These are phyloP conservation scores for Drosophila pectinifera DNA, from an alignment of 1,140 invertebrate species.

Conservation along the genomic window DNA sequence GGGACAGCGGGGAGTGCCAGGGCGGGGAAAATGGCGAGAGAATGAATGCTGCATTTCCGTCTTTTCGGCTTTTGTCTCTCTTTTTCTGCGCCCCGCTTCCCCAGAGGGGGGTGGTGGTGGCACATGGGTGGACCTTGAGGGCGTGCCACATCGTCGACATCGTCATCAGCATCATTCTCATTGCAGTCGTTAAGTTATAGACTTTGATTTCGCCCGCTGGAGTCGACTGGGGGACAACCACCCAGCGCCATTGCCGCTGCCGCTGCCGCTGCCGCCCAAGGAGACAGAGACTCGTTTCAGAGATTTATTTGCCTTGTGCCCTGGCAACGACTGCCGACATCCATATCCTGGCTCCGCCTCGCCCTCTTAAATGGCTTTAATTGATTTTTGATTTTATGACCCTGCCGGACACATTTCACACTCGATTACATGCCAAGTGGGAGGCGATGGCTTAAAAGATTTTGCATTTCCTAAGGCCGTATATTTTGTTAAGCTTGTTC, in stretches of 20 bases:
- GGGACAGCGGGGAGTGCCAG: neutral
- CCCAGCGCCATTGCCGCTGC: neutral
- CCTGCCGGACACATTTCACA: constrained; percentile 51
- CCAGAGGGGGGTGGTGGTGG: constrained; percentile 1
- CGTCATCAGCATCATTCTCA: constrained; percentile 34
- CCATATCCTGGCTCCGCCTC: constrained; percentile 29
- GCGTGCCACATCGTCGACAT: constrained; percentile 28
- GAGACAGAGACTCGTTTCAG: constrained; percentile 17
- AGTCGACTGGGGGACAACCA: constrained; percentile 37
- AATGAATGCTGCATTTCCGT: constrained; percentile 74
- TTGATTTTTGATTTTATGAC: constrained; percentile 59
- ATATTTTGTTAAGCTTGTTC: neutral
- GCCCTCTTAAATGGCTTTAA: constrained; percentile 50
- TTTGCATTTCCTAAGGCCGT: neutral
- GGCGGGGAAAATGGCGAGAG: constrained; percentile 32
- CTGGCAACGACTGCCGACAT: constrained; percentile 26
- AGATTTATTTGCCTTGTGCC: constrained; percentile 65
- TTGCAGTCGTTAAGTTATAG: constrained; percentile 60
- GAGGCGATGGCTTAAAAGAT: neutral
- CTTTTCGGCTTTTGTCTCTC: constrained; percentile 57
- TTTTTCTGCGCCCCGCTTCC: constrained; percentile 39
- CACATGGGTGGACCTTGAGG: constrained; percentile 27
- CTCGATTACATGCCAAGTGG: constrained; percentile 37
- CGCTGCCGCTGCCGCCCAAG: constrained; percentile 1
- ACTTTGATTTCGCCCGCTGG: constrained; percentile 62